Evolutionary conservation across 2,797 vertebrate genomes (phyloP).

Genomic region (Argya squamiceps): DNA sequence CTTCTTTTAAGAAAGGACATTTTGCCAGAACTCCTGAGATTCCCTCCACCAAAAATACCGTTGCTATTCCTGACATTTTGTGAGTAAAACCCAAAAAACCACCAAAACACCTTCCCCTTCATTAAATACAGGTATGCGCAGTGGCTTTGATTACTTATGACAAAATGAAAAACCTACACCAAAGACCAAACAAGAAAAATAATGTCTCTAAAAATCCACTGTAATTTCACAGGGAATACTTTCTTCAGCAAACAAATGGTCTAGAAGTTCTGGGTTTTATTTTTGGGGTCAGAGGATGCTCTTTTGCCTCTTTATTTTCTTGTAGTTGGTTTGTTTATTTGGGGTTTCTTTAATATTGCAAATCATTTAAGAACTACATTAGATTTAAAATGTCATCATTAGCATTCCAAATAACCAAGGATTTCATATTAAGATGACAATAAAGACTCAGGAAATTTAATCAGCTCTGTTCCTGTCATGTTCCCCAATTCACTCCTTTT

Average conservation of each 20-base stretch:
- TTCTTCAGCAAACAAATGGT: not conserved
- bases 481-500: not conserved
- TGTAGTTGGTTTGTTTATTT: not conserved
- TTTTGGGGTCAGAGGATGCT: not conserved
- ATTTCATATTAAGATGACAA: not conserved
- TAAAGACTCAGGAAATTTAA: not conserved
- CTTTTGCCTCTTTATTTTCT: not conserved
- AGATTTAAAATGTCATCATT: not conserved
- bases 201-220: not conserved
- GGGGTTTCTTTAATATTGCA: not conserved
- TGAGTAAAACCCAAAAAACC: rapidly evolving
- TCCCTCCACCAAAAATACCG: not conserved
- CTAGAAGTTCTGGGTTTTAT: not conserved
- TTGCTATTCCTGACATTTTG: not conserved
- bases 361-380: not conserved
- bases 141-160: not conserved
- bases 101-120: not conserved
- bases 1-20: not conserved
- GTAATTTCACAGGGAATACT: not conserved
- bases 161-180: not conserved
- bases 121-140: not conserved
- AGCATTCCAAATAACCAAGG: not conserved
- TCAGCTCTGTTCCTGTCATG: not conserved
- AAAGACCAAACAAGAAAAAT: not conserved
- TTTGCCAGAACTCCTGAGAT: not conserved